Conservation (phyloP, 2,113 vertebrate species). For the Rhinoderma darwinii region DNA sequence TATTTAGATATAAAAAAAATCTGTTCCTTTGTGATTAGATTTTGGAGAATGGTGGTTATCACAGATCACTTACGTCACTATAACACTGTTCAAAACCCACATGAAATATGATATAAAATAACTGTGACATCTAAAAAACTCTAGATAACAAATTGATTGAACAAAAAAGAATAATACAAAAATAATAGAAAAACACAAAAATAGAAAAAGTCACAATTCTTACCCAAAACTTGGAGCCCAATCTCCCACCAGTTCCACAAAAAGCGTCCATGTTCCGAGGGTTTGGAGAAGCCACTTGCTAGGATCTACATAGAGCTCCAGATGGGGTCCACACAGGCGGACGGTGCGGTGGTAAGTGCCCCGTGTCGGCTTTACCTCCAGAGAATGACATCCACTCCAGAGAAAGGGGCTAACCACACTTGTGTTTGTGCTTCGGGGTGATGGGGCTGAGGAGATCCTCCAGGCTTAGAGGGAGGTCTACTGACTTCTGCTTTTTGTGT, state of each 20-base stretch:
- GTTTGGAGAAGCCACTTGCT: neutral
- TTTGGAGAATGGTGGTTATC: no score
- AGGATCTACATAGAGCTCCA: neutral
- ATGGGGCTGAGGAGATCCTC: neutral
- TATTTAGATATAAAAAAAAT: no score
- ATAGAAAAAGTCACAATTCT: neutral
- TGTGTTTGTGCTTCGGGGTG: neutral
- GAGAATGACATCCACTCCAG: neutral
- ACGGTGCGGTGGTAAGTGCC: neutral
- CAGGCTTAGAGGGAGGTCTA: neutral
- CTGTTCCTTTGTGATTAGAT: no score
- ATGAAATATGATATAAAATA: no score
- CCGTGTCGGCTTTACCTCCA: neutral
- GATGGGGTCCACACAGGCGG: neutral
- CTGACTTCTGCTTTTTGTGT: slow-evolving; percentile 6
- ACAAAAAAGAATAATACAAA: neutral
- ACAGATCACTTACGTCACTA: no score
- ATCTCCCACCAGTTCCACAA: neutral
- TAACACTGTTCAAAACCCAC: no score
- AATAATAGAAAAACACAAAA: neutral
- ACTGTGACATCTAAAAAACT: neutral
- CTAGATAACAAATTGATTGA: neutral
- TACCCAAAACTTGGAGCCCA: slow-evolving; percentile 51
- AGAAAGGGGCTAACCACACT: neutral
- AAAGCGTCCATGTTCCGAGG: slow-evolving; percentile 8